Percentiles rank a stretch among this genome's conserved stretches.
phyloP scores from a whole-genome alignment of 2,888 invertebrate genomes.

The Caprella mutica region DNA sequence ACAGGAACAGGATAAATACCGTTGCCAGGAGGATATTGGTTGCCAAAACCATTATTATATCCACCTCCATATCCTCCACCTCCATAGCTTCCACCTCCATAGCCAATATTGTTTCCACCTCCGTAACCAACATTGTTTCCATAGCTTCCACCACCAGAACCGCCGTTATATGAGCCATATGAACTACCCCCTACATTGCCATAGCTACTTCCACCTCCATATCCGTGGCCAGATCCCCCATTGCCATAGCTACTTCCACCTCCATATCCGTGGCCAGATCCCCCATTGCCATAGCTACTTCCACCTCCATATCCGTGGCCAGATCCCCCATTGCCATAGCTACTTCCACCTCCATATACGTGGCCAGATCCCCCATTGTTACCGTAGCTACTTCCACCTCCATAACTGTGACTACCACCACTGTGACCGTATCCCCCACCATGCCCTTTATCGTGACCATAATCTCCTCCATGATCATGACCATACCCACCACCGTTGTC shows the following conservation, averaged over 20 bases:
- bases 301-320: conserved; percentile 1
- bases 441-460: background rate
- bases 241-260: background rate
- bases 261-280: background rate
- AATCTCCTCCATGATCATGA: background rate
- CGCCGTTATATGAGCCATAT: background rate
- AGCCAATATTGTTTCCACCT: background rate
- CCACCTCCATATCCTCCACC: background rate
- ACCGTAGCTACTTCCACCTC: background rate
- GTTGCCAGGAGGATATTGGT: background rate
- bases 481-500: background rate
- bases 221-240: background rate
- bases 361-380: background rate
- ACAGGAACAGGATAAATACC: background rate
- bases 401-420: background rate
- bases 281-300: background rate
- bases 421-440: background rate
- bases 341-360: background rate
- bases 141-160: background rate
- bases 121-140: background rate
- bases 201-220: background rate
- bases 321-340: background rate
- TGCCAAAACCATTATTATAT: background rate
- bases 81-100: background rate
- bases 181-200: no score